Evolutionary conservation across 2,113 vertebrate species (phyloP), one percentile per base, ranked within the genome.

Genomic region (Cyanistes caeruleus): DNA sequence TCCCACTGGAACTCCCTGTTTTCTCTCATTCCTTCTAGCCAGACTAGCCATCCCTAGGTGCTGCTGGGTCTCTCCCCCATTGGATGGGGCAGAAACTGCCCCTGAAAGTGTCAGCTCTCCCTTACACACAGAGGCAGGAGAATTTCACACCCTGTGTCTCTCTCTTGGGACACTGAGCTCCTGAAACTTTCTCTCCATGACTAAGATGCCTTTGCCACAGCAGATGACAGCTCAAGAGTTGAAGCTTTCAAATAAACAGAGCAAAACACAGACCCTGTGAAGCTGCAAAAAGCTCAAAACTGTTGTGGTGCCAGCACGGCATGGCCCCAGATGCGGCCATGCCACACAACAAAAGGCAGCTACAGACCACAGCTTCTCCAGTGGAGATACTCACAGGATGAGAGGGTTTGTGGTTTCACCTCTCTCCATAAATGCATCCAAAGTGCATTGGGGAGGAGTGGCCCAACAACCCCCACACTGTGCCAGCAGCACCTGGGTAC

Each of bases 161-260:
- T 62, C 72, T 33, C 41, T 46, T 20, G 83, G 58, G 60, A 72
- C 2, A 4, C 53, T 68, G 87, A 2, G 8, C 30, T 90, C 78
- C 62, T 3, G 7, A 67, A 79, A 44, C 27, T 81, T 63, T 51
- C 60, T 77, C 70, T 82, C 46, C 0, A 0, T 85, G 88, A 14
- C 78, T 28, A 39, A 35, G 85, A 68, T 1, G 3, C 82, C 79
- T 93, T 79, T 92, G 62, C 58, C 4, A 4, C 0, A 0, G 51
- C 5, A 31, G 69, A 74, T 51, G 82, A 95, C 89, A 96, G 89
- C 83, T 86, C 0, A 0, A 69, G 86, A 18, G 13, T 7, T 85
- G 55, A 25, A 88, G 70, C 62, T 88, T 95, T 83, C 64, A 92
- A 90, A 93, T 41, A 93, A 93, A 79, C 58, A 76, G 39, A 46